Base-by-base conservation (phyloP, 2,113 vertebrate species). In the Sinocyclocheilus anshuiensis region DNA sequence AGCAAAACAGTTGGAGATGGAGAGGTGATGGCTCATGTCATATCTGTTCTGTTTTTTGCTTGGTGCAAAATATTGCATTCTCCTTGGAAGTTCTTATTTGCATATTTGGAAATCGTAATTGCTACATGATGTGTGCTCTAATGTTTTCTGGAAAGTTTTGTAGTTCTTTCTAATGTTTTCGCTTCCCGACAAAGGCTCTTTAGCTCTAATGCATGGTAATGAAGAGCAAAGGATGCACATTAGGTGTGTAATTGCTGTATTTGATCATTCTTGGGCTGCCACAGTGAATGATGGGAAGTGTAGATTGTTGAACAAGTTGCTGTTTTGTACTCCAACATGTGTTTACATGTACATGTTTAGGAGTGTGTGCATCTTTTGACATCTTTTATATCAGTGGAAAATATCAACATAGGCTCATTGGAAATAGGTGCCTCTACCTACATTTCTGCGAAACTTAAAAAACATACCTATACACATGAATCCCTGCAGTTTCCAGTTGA, bases 161-260 rank as follows among this genome's bases (percentile, higher is more conserved):
- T 71, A 11, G 36, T 22, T 71, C 18, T 10, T 33, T 22, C 29
- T 71, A 71, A 45, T 75, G 72, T 45, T 45, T 45, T 75, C 11
- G 12, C 39, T 75, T 75, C 39, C 72, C 69, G 69, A 42, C 69
- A 48, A 48, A 48, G 12, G 5, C 42, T 48, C 24, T 75, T 75
- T 75, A 75, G 12, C 72, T 75, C 42, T 75, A 75, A 48, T 75
- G 72, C n/a, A 48, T 24, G 45, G 72, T 48, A 75, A 75, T 75
- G 72, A 48, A 75, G n/a, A 75, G 72, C 1, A n/a, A 75, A 75
- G 42, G n/a, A 48, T 75, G 42, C 22, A 75, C 72, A 48, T 75
- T 75, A 75, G 72, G 22, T 48, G 42, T 48, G 39, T 75, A 75
- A 75, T 48, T 75, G 72, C 72, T 16, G 72, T 75, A 24, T 75